Base-by-base conservation (phyloP, 2,888 invertebrate genomes). In the Anticlea derivata region DNA sequence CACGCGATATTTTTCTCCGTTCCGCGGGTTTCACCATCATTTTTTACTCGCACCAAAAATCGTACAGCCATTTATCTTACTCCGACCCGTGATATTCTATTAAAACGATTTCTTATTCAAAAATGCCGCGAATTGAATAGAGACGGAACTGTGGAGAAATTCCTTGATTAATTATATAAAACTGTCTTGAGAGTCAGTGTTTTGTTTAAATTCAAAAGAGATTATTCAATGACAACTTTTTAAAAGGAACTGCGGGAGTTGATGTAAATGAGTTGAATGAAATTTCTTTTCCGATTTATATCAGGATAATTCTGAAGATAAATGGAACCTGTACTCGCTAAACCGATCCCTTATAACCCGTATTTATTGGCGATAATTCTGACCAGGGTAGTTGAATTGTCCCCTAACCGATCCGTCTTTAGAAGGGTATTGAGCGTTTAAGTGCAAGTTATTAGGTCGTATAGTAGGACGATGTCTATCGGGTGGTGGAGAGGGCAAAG, bases 81-180 rank as follows among this genome's bases (percentile, higher is more conserved):
- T 74, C 75, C 73, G 60, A 58, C 39, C 50, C 48, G 40, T 39
- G 56, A 57, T 54, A 76, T 79, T 81, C 75, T 77, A 75, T 80
- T 79, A 79, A 77, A 81, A 73, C 71, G 78, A 74, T 75, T 79
- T 68, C 68, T 70, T 68, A 78, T 81, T 82, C 78, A 81, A 78
- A 80, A 80, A 77, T 68, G 66, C 66, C 63, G 62, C 60, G 63
- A 75, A 79, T 78, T 82, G 71, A 83, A 83, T 81, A 67, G 71
- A 59, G 76, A 73, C 65, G 70, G 72, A 60, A 33, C 27, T 20
- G 20, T 44, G 27, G 17, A 44, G 63, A 60, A 65, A 69, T 71
- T 68, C 66, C 62, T 70, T 79, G 75, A 83, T 84, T 83, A 78
- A 81, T 83, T 58, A 55, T 48, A 52, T 54, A 46, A 50, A 61